Evolutionary conservation across 2,113 vertebrate species (phyloP).

Genomic region (Eretmochelys imbricata): DNA sequence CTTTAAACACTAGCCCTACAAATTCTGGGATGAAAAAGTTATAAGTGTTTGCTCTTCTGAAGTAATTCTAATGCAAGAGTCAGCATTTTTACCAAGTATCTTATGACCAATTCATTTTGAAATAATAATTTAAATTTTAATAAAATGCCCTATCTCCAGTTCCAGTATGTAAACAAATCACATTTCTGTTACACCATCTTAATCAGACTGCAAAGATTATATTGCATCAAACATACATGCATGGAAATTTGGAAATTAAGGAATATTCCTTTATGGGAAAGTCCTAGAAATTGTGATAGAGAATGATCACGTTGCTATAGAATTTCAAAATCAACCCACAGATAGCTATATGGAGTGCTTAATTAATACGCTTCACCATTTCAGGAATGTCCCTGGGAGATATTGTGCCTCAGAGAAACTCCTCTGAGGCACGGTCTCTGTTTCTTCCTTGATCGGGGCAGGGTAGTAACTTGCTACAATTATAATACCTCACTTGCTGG

Average conservation of each 20-base stretch:
- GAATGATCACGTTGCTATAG: not conserved
- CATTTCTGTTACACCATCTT: constrained; percentile 19
- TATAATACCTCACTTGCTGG: not conserved
- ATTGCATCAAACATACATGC: not conserved
- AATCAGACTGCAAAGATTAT: not conserved
- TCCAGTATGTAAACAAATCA: constrained; percentile 17
- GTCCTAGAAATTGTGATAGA: not conserved
- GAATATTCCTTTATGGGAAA: not conserved
- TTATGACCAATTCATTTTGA: not conserved
- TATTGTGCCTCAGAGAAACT: not conserved
- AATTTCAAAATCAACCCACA: not conserved
- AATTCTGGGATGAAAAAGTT: not conserved
- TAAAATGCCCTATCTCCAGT: not conserved
- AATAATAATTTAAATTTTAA: not conserved
- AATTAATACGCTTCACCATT: not conserved
- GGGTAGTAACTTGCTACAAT: not conserved
- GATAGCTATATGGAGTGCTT: not conserved
- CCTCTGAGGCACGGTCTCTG: not conserved
- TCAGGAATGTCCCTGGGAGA: not conserved
- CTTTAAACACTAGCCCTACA: not conserved
- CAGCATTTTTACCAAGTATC: not conserved
- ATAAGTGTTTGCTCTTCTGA: not conserved
- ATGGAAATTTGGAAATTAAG: not conserved
- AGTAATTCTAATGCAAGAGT: not conserved
- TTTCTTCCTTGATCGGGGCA: not conserved